A percentile compares a stretch with the other conserved stretches of the same genome.
phyloP scores from a whole-genome alignment of 2,113 vertebrate species.

The Atlantisia rogersi region DNA sequence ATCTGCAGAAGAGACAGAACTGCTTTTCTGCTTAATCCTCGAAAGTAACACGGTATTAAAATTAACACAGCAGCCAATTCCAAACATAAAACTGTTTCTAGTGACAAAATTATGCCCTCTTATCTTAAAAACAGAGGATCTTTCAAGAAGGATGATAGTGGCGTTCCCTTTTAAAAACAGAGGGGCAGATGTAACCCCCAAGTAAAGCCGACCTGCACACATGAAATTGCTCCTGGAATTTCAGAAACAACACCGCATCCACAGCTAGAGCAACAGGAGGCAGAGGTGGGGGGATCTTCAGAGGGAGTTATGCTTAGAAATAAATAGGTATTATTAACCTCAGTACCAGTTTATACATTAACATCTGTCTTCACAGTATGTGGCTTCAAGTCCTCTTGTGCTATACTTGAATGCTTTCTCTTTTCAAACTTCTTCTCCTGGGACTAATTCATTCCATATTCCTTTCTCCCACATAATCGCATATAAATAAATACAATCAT shows the following conservation, averaged over 20 bases:
- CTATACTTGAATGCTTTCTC: background rate
- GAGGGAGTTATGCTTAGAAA: background rate
- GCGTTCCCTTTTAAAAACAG: background rate
- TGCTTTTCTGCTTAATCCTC: background rate
- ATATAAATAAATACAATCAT: background rate
- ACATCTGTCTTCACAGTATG: background rate
- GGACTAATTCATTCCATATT: background rate
- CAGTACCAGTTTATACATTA: background rate
- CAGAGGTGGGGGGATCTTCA: rapidly evolving
- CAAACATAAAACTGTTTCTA: background rate
- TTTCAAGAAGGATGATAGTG: background rate
- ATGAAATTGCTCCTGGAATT: background rate
- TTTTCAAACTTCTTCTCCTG: background rate
- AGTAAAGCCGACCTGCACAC: background rate
- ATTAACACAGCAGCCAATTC: background rate
- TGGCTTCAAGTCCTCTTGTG: background rate
- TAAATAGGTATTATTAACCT: conserved; percentile 1
- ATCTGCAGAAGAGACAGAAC: background rate
- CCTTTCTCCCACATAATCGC: background rate
- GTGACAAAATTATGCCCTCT: background rate
- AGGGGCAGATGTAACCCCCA: background rate
- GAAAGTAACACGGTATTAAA: background rate
- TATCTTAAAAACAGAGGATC: background rate
- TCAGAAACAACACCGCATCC: background rate
- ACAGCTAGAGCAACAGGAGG: background rate